Base-by-base conservation (phyloP, 2,888 invertebrate genomes). In the Stenurella melanura region DNA sequence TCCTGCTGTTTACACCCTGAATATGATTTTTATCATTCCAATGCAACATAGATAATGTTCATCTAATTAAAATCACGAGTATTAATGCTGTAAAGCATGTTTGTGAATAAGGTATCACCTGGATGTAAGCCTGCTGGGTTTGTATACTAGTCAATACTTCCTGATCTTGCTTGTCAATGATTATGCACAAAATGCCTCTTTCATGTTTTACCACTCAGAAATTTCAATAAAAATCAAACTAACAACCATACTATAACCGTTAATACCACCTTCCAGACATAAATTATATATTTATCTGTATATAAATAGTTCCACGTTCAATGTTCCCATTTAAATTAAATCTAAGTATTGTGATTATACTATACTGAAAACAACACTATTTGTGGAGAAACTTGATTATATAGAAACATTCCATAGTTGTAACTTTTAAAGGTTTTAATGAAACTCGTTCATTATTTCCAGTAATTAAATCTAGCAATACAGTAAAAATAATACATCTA, bases 251-350 rank as follows among this genome's bases (percentile, higher is more conserved):
- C n/a, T 15, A n/a, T 50, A 50, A 50, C 50, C 42, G 42, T 42
- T 42, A 42, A 42, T 42, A 42, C 1, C 15, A 42, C 42, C 50
- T 50, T 50, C 50, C n/a, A 50, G 50, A 50, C n/a, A 50, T 50
- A 50, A 50, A 50, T 50, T 50, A 50, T 50, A 50, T 50, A 50
- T 50, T 50, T 50, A 50, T 50, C 50, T 50, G 7, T 50, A n/a
- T n/a, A n/a, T 50, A 50, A 15, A 50, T 50, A 17, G n/a, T n/a
- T 50, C 50, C n/a, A n/a, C 50, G 50, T 50, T 50, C 50, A n/a
- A n/a, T 50, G 50, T 50, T 50, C 50, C n/a, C 50, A 50, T 50
- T 50, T 50, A 50, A 50, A 50, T 50, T 50, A 50, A 50, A 50
- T 50, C 5, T 50, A 50, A 50, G 50, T 50, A 50, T 50, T 50